phyloP scores from a whole-genome alignment of 2,888 invertebrate genomes.

The Linnaemya vulpina region DNA sequence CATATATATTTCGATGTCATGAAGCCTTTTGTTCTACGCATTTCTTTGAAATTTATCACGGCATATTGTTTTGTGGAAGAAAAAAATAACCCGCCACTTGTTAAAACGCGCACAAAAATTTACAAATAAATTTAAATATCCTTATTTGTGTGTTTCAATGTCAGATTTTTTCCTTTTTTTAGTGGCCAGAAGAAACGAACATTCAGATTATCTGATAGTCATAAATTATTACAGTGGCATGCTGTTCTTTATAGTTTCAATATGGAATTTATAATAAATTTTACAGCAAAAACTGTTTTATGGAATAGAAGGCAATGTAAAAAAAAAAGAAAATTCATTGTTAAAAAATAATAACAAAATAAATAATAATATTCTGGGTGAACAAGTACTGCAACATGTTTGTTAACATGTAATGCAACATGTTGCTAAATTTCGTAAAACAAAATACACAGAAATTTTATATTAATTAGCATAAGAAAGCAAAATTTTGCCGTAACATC shows the following conservation, averaged over 20 bases:
- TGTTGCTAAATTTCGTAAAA: too few species aligned
- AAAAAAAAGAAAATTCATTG: background rate
- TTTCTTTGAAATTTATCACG: constrained; percentile 54
- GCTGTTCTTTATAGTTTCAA: constrained; percentile 14
- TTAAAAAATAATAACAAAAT: background rate
- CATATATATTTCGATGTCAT: constrained; percentile 57
- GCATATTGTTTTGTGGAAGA: background rate
- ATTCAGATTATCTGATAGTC: constrained; percentile 54
- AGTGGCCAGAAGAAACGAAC: constrained; percentile 8
- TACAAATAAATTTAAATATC: constrained; percentile 38
- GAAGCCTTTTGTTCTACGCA: constrained; percentile 51
- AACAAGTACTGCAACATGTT: background rate
- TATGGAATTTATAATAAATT: constrained; percentile 28
- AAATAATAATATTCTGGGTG: background rate
- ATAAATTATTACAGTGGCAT: constrained; percentile 62
- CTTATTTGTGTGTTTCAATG: constrained; percentile 67
- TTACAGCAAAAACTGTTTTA: constrained; percentile 48
- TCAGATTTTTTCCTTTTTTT: constrained; percentile 55
- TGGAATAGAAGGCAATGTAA: background rate
- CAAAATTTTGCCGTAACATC: too few species aligned
- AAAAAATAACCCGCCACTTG: constrained; percentile 52
- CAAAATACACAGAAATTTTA: background rate
- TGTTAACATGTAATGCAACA: background rate
- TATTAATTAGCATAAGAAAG: too few species aligned
- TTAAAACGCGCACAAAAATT: constrained; percentile 10